A percentile compares a stretch with the other conserved stretches of the same genome.
Conservation (phyloP, 1,140 invertebrate species). For the Oryzaephilus surinamensis region DNA sequence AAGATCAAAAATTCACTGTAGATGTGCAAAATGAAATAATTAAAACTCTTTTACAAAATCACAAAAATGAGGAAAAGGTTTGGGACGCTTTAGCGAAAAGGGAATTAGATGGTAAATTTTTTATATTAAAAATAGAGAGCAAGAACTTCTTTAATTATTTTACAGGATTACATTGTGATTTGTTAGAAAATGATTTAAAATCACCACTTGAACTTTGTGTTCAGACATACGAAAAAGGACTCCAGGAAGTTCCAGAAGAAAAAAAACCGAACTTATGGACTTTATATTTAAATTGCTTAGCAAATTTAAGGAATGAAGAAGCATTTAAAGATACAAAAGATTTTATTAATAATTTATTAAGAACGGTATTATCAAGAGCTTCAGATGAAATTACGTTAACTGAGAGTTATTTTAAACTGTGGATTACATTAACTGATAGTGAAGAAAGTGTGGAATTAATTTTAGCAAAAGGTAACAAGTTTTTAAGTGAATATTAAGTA, state of each 20-base stretch:
- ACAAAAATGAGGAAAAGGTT: conserved; percentile 10
- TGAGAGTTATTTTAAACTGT: too few relatives aligned
- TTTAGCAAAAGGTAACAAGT: too few relatives aligned
- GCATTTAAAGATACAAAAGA: conserved; percentile 3
- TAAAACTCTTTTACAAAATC: conserved; percentile 11
- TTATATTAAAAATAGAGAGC: too few relatives aligned
- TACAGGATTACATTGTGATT: too few relatives aligned
- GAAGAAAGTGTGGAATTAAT: too few relatives aligned
- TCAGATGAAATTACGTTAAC: too few relatives aligned
- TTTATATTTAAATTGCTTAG: conserved; percentile 14
- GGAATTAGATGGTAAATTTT: conserved; percentile 14
- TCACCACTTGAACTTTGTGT: neutral
- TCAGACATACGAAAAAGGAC: conserved; percentile 14
- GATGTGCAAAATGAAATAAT: conserved; percentile 17
- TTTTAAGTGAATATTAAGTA: too few relatives aligned
- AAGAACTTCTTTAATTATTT: too few relatives aligned
- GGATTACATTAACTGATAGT: too few relatives aligned
- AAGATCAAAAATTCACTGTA: conserved; percentile 13
- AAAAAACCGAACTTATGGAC: conserved; percentile 16
- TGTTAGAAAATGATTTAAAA: neutral
- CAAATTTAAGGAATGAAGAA: too few relatives aligned
- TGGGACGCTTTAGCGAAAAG: conserved; percentile 22
- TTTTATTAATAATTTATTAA: conserved; percentile 9
- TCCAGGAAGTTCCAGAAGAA: conserved; percentile 7
- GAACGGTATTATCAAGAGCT: too few relatives aligned